Evolutionary conservation across 2,113 vertebrate species (phyloP).

Genomic region (Coptodon bakossiorum): DNA sequence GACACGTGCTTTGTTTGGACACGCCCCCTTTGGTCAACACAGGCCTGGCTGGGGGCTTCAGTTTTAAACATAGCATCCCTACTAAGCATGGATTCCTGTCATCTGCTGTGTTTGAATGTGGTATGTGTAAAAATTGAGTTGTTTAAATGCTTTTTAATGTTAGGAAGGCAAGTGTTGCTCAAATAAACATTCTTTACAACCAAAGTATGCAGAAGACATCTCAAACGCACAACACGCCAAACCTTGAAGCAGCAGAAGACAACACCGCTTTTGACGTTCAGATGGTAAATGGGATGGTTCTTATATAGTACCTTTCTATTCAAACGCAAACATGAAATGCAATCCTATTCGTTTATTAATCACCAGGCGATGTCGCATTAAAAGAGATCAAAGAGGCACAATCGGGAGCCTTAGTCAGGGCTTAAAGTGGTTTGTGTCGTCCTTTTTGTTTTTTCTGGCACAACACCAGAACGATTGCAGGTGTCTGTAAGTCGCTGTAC

Average conservation of each 20-base stretch:
- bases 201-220: neutral
- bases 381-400: neutral
- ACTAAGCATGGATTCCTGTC: neutral
- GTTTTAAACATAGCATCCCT: neutral
- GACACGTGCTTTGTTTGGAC: neutral
- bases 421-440: neutral
- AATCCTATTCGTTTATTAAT: neutral
- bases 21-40: neutral
- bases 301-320: neutral
- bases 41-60: neutral
- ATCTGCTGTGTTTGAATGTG: neutral
- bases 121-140: neutral
- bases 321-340: neutral
- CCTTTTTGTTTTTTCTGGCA: neutral
- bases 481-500: neutral
- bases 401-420: rapidly evolving
- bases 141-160: neutral
- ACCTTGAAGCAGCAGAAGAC: neutral
- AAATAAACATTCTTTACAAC: neutral
- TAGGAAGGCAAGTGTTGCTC: neutral
- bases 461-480: neutral
- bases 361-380: neutral
- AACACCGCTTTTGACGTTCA: neutral
- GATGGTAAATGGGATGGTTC: neutral
- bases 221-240: neutral